Conservation (phyloP, 2,113 vertebrate genomes). For the Perccottus glenii region DNA sequence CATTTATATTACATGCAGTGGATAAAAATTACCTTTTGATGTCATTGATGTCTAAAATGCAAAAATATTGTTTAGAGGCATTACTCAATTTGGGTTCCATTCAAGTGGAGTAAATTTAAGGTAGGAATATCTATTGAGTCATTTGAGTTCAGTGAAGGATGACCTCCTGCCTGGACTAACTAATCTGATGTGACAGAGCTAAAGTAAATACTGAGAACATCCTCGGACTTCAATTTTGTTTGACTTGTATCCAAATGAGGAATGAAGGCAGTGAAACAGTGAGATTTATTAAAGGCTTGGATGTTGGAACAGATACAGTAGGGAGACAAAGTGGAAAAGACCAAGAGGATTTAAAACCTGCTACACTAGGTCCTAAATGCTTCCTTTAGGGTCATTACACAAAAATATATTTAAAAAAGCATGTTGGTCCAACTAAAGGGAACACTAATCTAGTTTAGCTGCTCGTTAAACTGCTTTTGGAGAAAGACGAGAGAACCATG, state of each 20-base stretch:
- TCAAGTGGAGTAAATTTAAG: conserved; percentile 8
- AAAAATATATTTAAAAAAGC: conserved; percentile 21
- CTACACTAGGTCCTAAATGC: conserved; percentile 16
- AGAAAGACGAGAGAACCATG: conserved; percentile 56
- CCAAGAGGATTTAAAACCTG: conserved; percentile 17
- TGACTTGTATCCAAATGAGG: conserved; percentile 21
- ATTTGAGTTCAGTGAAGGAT: conserved; percentile 23
- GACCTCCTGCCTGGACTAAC: conserved; percentile 20
- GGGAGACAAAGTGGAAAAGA: conserved; percentile 1
- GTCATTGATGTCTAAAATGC: no score
- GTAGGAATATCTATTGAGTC: conserved; percentile 17
- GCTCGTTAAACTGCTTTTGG: conserved; percentile 41
- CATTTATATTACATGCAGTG: neutral
- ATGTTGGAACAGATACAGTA: no score
- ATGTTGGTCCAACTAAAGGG: conserved; percentile 12
- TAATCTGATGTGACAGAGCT: conserved; percentile 30
- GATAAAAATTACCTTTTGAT: no score
- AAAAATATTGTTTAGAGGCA: no score
- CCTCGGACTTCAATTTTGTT: conserved; percentile 58
- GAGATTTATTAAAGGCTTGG: conserved; percentile 33
- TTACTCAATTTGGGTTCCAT: neutral
- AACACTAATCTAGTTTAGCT: conserved; percentile 19
- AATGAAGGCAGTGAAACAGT: conserved; percentile 27
- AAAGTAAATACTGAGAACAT: conserved; percentile 40
- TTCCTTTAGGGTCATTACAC: conserved; percentile 25